phyloP scores from a whole-genome alignment of 2,888 invertebrate genomes.

The Polyommatus iphigenia region DNA sequence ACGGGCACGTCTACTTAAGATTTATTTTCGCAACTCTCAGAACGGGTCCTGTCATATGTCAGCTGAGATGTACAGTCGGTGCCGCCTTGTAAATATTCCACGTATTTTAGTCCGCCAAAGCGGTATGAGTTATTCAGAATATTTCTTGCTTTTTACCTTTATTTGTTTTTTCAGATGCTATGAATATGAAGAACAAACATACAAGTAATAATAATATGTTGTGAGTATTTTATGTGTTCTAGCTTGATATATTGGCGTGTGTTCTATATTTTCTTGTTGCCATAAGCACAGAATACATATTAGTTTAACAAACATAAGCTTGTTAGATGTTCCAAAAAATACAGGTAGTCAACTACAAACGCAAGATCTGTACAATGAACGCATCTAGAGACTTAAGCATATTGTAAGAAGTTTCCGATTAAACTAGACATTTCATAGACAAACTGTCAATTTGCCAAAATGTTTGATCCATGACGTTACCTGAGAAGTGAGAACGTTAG shows the following conservation, averaged over 20 bases:
- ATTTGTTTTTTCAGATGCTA: neutral
- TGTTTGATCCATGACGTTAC: neutral
- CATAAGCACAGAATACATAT: no score
- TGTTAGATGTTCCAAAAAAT: no score
- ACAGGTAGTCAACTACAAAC: neutral
- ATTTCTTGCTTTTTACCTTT: neutral
- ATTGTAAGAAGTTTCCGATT: no score
- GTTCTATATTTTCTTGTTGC: neutral
- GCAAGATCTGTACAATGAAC: neutral
- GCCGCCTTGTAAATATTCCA: neutral
- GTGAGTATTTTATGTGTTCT: neutral
- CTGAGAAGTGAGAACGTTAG: no score
- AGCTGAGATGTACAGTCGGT: neutral
- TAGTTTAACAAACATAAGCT: no score
- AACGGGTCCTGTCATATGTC: slow-evolving; percentile 9
- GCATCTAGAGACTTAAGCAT: no score
- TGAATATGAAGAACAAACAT: neutral
- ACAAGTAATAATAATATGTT: neutral
- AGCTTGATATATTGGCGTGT: neutral
- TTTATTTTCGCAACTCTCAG: slow-evolving; percentile 9
- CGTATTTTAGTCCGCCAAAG: neutral
- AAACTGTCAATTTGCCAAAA: neutral
- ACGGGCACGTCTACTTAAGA: neutral
- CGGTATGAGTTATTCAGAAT: neutral
- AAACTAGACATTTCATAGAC: neutral